Percentiles rank a stretch among this genome's conserved stretches.
phyloP scores from a whole-genome alignment of 2,888 invertebrate species.

The Andrena fulva region DNA sequence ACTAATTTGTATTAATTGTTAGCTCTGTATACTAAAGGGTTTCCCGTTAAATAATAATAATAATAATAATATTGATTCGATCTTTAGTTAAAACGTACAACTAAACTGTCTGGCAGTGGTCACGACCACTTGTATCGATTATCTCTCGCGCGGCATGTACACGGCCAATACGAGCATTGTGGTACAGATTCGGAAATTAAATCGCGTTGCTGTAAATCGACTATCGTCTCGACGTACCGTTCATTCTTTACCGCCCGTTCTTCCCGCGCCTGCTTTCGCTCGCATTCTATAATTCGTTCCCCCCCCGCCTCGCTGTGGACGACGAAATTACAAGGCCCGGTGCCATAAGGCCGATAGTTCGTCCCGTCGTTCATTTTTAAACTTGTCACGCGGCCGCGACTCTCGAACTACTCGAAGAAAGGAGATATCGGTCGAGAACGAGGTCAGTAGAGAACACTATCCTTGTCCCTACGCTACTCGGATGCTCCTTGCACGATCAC shows the following conservation, averaged over 20 bases:
- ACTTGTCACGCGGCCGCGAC: conserved; percentile 29
- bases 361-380: conserved; percentile 14
- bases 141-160: conserved; percentile 48
- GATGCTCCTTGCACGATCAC: background rate
- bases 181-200: conserved; percentile 53
- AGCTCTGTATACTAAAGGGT: no score
- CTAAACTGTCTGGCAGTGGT: conserved; percentile 41
- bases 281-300: conserved; percentile 35
- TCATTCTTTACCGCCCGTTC: conserved; percentile 1
- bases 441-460: conserved; percentile 66
- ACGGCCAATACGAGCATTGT: conserved; percentile 48
- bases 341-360: conserved; percentile 65
- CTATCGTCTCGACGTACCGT: conserved; percentile 1
- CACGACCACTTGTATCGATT: conserved; percentile 54
- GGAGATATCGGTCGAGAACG: conserved; percentile 65
- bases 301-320: background rate
- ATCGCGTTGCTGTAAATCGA: conserved; percentile 37
- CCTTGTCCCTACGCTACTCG: conserved; percentile 34
- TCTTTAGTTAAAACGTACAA: conserved; percentile 19
- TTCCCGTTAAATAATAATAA: no score
- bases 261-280: conserved; percentile 24
- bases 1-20: no score
- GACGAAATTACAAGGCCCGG: conserved; percentile 63
- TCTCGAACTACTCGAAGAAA: conserved; percentile 50
- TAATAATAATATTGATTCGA: no score